Conservation (phyloP, 2,888 invertebrate genomes). For the Sinhomidia bicolor region DNA sequence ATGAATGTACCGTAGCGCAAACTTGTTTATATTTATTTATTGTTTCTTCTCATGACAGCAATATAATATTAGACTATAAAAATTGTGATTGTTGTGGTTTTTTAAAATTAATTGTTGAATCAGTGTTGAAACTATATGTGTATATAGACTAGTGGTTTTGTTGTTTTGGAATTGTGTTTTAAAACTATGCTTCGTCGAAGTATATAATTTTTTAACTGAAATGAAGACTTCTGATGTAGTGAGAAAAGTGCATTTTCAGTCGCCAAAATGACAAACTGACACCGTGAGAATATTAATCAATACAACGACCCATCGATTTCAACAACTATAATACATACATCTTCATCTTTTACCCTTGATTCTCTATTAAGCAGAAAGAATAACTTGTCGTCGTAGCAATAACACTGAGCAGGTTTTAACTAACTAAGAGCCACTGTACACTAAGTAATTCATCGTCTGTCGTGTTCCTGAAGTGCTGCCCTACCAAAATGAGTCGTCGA, state of each 20-base stretch:
- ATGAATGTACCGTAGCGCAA: background rate
- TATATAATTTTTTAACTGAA: slow-evolving; percentile 70
- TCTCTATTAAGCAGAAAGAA: background rate
- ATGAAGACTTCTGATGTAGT: background rate
- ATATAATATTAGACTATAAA: too few relatives aligned
- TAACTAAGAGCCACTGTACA: slow-evolving; percentile 26
- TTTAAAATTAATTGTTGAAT: slow-evolving; percentile 26
- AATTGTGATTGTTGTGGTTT: slow-evolving; percentile 13
- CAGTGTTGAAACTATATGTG: background rate
- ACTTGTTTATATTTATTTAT: slow-evolving; percentile 17
- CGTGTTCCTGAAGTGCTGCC: slow-evolving; percentile 50
- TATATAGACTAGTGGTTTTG: background rate
- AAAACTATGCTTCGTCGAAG: slow-evolving; percentile 61
- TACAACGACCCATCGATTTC: background rate
- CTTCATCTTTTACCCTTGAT: background rate
- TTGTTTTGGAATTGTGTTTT: slow-evolving; percentile 65
- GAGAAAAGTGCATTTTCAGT: slow-evolving; percentile 70
- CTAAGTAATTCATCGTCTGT: slow-evolving; percentile 40
- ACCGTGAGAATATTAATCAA: background rate
- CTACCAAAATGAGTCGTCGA: slow-evolving; percentile 58
- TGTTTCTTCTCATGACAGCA: slow-evolving; percentile 38
- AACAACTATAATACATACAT: background rate
- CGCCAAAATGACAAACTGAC: slow-evolving; percentile 8
- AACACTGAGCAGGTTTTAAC: slow-evolving; percentile 26
- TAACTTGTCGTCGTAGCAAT: slow-evolving; percentile 43